Conservation (phyloP, 2,888 invertebrate species). For the Apamea monoglypha region DNA sequence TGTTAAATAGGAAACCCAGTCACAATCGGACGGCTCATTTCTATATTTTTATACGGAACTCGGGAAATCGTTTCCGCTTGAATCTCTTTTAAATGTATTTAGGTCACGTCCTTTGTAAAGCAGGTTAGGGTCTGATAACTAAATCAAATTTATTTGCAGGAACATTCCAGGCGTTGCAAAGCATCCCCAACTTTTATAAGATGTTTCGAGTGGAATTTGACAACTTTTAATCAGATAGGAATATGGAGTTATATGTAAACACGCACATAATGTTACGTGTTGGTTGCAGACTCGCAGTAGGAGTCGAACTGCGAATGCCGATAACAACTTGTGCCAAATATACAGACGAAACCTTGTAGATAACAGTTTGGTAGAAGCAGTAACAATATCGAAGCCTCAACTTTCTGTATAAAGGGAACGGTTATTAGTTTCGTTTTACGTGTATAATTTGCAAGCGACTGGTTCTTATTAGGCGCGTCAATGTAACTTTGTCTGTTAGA, state of each 20-base stretch:
- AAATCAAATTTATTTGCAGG: slow-evolving; percentile 83
- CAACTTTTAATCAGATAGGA: slow-evolving; percentile 71
- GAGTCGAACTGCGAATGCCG: slow-evolving; percentile 44
- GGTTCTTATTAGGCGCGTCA: slow-evolving; percentile 51
- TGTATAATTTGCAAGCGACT: slow-evolving; percentile 59
- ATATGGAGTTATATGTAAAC: slow-evolving; percentile 60
- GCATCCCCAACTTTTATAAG: slow-evolving; percentile 69
- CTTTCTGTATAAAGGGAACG: slow-evolving; percentile 71
- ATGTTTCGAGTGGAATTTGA: slow-evolving; percentile 57
- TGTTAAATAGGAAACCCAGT: slow-evolving; percentile 49
- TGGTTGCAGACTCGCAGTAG: slow-evolving; percentile 48
- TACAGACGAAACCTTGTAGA: slow-evolving; percentile 68
- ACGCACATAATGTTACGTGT: slow-evolving; percentile 47
- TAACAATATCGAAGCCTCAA: slow-evolving; percentile 70
- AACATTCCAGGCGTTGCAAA: slow-evolving; percentile 68
- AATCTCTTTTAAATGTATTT: slow-evolving; percentile 77
- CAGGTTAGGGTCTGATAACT: slow-evolving; percentile 82
- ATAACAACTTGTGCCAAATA: slow-evolving; percentile 70
- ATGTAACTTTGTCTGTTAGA: slow-evolving; percentile 18
- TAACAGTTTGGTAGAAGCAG: slow-evolving; percentile 68
- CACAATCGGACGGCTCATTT: slow-evolving; percentile 48
- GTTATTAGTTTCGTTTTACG: slow-evolving; percentile 70
- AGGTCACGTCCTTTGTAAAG: slow-evolving; percentile 78
- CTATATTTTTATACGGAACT: slow-evolving; percentile 57
- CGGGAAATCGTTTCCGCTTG: slow-evolving; percentile 58